Evolutionary conservation across 2,888 invertebrate genomes (phyloP), one percentile per base, ranked within the genome.

Genomic region (Spialia ferax): DNA sequence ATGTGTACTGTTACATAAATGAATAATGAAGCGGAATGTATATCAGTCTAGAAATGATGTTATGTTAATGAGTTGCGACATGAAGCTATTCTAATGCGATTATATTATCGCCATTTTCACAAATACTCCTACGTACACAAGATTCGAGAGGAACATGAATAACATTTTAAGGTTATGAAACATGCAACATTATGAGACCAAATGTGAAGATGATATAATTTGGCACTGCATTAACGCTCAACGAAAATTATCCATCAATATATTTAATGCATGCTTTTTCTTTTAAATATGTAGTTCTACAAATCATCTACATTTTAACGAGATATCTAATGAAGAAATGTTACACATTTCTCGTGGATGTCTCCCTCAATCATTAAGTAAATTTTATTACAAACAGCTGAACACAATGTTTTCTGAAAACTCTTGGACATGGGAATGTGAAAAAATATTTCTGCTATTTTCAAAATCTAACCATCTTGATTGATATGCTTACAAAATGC

Each of bases 371-470:
- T 52, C 22, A 23, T n/a, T 7, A 23, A 13, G 6, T 52, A 23
- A 20, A 45, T 45, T 45, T 20, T 45, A 10, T 45, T 20, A 20
- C 18, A 18, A 45, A 52, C 22, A 23, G 22, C 8, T 45, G 32
- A 56, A 57, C 48, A 57, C 35, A 15, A 57, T 48, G 35, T 38
- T 55, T 26, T 42, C 15, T 29, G 56, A 78, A 81, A 71, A 77
- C 10, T 23, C 32, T 29, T 79, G 78, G 82, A 80, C 74, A 82
- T 82, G 84, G 85, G 84, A 81, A 82, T 79, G 77, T 80, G 83
- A 86, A 82, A 84, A 83, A 84, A 78, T 73, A 63, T 60, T 23
- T 52, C 61, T 22, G 45, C 15, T 55, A 38, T 59, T 55, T 57
- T 56, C 63, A 62, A 59, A 52, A 29, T 50, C 61, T 32, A 61